Evolutionary conservation across 2,888 invertebrate species (phyloP), one percentile per base, ranked within the genome.

Genomic region (Nebria salina): DNA sequence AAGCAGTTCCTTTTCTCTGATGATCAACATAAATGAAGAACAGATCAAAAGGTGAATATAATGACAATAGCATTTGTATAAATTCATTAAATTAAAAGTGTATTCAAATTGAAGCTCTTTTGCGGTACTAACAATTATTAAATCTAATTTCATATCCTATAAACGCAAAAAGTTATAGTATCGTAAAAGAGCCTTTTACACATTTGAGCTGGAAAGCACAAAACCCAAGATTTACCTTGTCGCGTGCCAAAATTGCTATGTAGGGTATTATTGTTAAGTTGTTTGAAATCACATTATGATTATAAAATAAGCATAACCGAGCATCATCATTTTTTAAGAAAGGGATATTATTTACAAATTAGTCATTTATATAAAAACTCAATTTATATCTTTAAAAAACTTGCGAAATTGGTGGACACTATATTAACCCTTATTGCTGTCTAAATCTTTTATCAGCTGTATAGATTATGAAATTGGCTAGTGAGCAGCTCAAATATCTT

Each of bases 401-500:
- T 54, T 54, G 13, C 54, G 13, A 3, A 54, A 8, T 11, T 54
- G 54, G 6, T 43, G 0, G 43, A 20, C 20, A 20, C 20, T 20
- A 20, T 20, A 20, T 20, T 20, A 20, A 20, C 20, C 20, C 20
- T 20, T 20, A 54, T 54, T 54, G 54, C 54, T 54, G 54, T 54
- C 54, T 54, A 54, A 54, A 54, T 54, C 8, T 54, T 54, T 54
- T 11, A 54, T 54, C 54, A 54, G 54, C 54, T 54, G 54, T 54
- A 54, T 54, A 54, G 54, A 54, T 54, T 54, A 54, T 8, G 54
- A 54, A 54, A 54, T 75, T 72, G 81, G 81, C 81, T 81, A 81
- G 81, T 81, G 81, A 81, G 26, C 70, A 70, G 80, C 75, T 80
- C 75, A 80, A 81, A 41, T 75, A 76, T 76, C 81, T 81, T 81